Evolutionary conservation across 2,113 vertebrate genomes (phyloP).

Genomic region (Xiphophorus hellerii): DNA sequence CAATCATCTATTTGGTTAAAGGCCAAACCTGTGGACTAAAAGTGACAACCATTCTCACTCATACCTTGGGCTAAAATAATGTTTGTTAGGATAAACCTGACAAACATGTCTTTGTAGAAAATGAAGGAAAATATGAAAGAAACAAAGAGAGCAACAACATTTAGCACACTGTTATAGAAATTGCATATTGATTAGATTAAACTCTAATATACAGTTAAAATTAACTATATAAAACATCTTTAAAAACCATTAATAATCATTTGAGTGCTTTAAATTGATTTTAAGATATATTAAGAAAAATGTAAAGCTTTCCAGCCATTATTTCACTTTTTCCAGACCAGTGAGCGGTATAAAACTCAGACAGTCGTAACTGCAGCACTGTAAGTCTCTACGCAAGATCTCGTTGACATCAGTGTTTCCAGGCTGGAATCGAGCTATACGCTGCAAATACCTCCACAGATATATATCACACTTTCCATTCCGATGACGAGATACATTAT

Average conservation of each 20-base stretch:
- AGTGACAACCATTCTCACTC: not conserved
- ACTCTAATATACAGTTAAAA: not conserved
- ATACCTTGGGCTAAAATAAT: not conserved
- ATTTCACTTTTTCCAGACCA: constrained; percentile 60
- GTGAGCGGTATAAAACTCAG: constrained; percentile 38
- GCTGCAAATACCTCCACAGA: constrained; percentile 29
- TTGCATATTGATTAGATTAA: not conserved
- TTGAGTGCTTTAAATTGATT: not conserved
- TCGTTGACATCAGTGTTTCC: constrained; percentile 72
- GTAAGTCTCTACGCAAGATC: constrained; percentile 34
- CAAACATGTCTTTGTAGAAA: not conserved
- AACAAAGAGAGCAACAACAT: not conserved
- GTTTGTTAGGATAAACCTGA: not conserved
- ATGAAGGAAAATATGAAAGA: not conserved
- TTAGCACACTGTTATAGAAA: not conserved
- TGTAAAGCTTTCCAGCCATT: constrained; percentile 15
- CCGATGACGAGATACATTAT: constrained; percentile 53
- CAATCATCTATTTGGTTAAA: not conserved
- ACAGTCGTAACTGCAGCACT: constrained; percentile 28
- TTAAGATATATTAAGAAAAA: not conserved
- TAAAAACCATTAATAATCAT: not conserved
- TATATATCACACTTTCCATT: constrained; percentile 73
- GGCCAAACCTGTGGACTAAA: not conserved
- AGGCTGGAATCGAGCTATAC: constrained; percentile 39
- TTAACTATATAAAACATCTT: not conserved